Percentiles rank a stretch among this genome's conserved stretches.
Conservation (phyloP, 2,888 invertebrate species). For the Tetropium fuscum region DNA sequence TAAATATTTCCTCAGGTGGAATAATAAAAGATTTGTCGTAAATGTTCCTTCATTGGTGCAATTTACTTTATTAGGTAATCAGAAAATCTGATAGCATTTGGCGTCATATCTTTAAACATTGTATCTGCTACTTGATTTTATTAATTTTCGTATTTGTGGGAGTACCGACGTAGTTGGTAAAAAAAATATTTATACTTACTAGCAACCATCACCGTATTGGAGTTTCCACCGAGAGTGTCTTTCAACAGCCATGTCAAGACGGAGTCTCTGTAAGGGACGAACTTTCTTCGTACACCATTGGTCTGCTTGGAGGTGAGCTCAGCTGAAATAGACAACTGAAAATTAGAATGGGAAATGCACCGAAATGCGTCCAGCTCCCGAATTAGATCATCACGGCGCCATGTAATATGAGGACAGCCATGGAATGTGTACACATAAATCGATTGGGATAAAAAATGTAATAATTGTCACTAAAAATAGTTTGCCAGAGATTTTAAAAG, state of each 20-base stretch:
- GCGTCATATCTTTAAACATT: too few relatives aligned
- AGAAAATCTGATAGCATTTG: too few relatives aligned
- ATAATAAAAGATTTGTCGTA: too few relatives aligned
- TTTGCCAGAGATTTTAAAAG: too few relatives aligned
- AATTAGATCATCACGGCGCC: constrained; percentile 4
- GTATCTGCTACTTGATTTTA: too few relatives aligned
- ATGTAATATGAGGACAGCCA: not conserved
- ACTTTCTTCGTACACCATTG: constrained; percentile 62
- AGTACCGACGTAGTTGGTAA: not conserved
- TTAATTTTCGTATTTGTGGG: too few relatives aligned
- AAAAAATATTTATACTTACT: constrained; percentile 69
- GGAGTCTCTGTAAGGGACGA: constrained; percentile 85
- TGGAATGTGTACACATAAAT: not conserved
- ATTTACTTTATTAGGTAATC: too few relatives aligned
- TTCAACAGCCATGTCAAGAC: constrained; percentile 85
- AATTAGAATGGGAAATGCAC: constrained; percentile 30
- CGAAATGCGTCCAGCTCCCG: constrained; percentile 14
- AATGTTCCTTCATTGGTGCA: too few relatives aligned
- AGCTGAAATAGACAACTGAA: constrained; percentile 58
- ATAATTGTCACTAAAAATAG: constrained; percentile 4
- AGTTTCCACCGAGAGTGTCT: constrained; percentile 84
- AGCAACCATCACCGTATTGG: constrained; percentile 82
- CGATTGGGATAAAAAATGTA: not conserved
- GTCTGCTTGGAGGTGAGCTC: constrained; percentile 60
- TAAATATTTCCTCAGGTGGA: too few relatives aligned